Evolutionary conservation across 2,113 vertebrate species (phyloP), one percentile per base, ranked within the genome.

Genomic region (Burhinus oedicnemus): DNA sequence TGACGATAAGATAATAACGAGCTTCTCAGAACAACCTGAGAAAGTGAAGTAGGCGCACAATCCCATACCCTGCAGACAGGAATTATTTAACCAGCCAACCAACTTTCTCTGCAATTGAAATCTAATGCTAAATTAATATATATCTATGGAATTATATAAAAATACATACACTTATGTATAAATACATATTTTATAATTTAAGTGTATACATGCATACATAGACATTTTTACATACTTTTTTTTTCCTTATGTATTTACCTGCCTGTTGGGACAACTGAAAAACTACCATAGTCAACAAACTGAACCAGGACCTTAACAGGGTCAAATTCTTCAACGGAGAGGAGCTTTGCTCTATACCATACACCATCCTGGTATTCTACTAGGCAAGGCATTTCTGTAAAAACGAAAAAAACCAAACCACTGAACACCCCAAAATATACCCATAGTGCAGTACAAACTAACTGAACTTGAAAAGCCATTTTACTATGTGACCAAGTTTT

Each of bases 271-370:
- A 99, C 76, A 54, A 97, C 98, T 94, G 98, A 98, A 22, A 99
- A 98, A 22, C 98, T 99, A 83, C 99, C 99, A 32, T 99, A 99
- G 96, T 99, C 99, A 79, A 99, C 98, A 40, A 99, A 99, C 45
- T 99, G 98, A 84, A 99, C 97, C 75, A 99, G 83, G 89, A 99
- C 32, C 76, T 42, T 91, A 64, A 98, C 44, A 26, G 99, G 99
- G 42, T 98, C 98, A 66, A 97, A 71, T 74, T 98, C 96, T 96
- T 93, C 92, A 95, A 99, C 36, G 11, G 97, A 97, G 36, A 99
- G 88, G 40, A 99, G 76, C 87, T 98, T 98, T 75, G 99, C 99
- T 91, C 99, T 98, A 55, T 99, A 99, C 98, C 98, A 99, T 23
- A 96, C 96, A 6, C 98, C 98, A 94, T 99, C 99, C n/a, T 93